Evolutionary conservation across 2,113 vertebrate genomes (phyloP), one percentile per base, ranked within the genome.

Genomic region (Ctenodactylus gundi): DNA sequence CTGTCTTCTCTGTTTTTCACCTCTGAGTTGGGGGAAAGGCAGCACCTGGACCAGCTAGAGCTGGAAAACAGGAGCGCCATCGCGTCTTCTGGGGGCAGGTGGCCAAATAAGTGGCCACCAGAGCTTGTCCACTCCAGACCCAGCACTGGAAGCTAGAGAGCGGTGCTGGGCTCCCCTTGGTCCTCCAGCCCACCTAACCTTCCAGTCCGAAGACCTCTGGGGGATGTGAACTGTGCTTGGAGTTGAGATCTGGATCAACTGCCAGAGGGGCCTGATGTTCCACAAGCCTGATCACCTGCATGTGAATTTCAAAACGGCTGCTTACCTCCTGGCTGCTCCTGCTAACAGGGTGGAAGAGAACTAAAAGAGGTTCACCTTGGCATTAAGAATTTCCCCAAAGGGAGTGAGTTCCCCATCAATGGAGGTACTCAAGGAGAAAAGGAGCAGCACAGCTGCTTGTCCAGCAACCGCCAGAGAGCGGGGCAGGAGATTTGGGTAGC

Each of bases 201-300:
- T 60, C 49, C 39, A 3, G 41, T 41, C 64, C 13, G 20, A 44
- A 49, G 20, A 39, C 6, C 3, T 1, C 0, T 23, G 34, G 31
- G 11, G 23, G 15, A 15, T 5, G 23, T 2, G 9, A 36, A 6
- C 0, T 3, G 6, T 44, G 34, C 36, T 6, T 7, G 46, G 21
- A 44, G 36, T 6, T 13, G 58, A 53, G 64, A 36, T 23, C 31
- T 15, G 36, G 34, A 36, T 39, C 8, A 6, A 0, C 64, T 31
- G 34, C 13, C 25, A 3, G 0, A 15, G 4, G 31, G 31, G 57
- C 75, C 36, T n/a, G 31, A 15, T 9, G 23, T 18, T n/a, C 39
- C 72, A 20, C 51, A 36, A 44, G 68, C 20, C 34, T 29, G 23
- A 57, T 29, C 67, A 9, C 64, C 65, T 53, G 27, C 4, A 46